Evolutionary conservation across 1,140 invertebrate species (phyloP).

Genomic region (Ceratosolen solmsi): DNA sequence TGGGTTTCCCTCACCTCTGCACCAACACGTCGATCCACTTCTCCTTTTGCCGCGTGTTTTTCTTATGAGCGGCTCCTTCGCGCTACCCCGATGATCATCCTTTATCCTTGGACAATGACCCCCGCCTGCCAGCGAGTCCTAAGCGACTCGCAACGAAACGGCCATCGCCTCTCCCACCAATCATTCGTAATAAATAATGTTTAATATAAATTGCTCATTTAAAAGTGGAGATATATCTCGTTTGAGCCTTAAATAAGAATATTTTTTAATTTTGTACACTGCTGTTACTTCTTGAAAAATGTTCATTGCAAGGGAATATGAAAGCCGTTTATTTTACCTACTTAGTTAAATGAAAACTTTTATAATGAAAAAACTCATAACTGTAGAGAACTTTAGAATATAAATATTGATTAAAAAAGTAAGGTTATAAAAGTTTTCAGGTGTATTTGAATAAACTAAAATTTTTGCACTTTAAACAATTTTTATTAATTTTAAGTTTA

Average conservation of each 20-base stretch:
- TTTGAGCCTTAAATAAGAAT: conserved; percentile 34
- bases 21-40: background rate
- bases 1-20: background rate
- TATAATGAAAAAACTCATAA: conserved; percentile 55
- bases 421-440: conserved; percentile 51
- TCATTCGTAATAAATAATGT: conserved; percentile 6
- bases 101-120: background rate
- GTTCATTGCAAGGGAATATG: conserved; percentile 50
- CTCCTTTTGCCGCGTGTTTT: background rate
- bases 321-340: conserved; percentile 53
- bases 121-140: background rate
- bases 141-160: background rate
- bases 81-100: too few relatives aligned
- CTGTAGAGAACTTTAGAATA: conserved; percentile 48
- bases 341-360: conserved; percentile 55
- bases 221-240: conserved; percentile 16
- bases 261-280: conserved; percentile 47
- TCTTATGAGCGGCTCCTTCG: background rate
- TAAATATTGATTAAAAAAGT: conserved; percentile 55
- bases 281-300: conserved; percentile 50
- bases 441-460: conserved; percentile 51
- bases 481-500: conserved; percentile 49
- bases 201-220: background rate
- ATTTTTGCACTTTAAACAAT: conserved; percentile 43
- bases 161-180: background rate